Base-by-base conservation (phyloP, 2,888 invertebrate species). In the Aricia artaxerxes region DNA sequence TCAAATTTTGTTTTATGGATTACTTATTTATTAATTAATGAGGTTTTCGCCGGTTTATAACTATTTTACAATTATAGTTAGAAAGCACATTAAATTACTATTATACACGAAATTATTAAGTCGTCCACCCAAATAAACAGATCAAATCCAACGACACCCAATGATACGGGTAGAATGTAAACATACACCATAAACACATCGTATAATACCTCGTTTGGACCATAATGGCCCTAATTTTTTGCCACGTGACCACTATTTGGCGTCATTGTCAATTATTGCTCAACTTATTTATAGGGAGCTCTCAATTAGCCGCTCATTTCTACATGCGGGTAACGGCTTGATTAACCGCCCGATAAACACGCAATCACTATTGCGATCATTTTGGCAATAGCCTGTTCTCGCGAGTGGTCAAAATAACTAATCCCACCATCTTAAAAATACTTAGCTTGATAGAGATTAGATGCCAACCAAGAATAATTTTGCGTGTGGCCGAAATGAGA, bases 231-330 rank as follows among this genome's bases (percentile, higher is more conserved):
- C 85, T 87, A 87, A 87, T 88, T 87, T 85, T 83, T 91, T 88
- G 88, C 80, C 94, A 94, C 94, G 94, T 93, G 94, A 93, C 94
- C 93, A 86, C 90, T 91, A 92, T 93, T 93, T 91, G 90, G 85
- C 84, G 85, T 87, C 87, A 91, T 89, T 87, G 85, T 89, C 91
- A 90, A 87, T 89, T 86, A 89, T 89, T 89, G 86, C 85, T 88
- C 86, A 86, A 86, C 87, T 91, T 91, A 91, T 92, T 93, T 92
- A 78, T 72, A 69, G 69, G 53, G 91, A 88, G 87, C 85, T 84
- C 84, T 83, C 91, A 91, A 93, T 94, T 93, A 93, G 92, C 88
- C 86, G 90, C 88, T 86, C 87, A 86, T 85, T 82, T 84, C 83
- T 83, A 83, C 86, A 94, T 94, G 93, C 94, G 94, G 94, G 94